These are phyloP conservation scores for Stenodema calcarata DNA, from an alignment of 2,888 invertebrate species.

Conservation along the genomic window DNA sequence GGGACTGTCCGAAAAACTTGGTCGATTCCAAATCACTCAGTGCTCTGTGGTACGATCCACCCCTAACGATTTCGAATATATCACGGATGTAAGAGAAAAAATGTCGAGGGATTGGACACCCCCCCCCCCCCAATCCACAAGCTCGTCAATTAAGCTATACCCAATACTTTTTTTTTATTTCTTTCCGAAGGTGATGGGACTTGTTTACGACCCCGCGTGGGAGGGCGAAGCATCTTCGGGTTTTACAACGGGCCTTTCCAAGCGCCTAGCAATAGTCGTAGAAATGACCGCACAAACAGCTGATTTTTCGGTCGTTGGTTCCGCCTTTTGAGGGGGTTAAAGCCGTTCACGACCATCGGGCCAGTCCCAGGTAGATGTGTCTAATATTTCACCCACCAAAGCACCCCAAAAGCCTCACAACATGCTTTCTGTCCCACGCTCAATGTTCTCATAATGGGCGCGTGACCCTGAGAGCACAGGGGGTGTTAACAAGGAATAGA, in stretches of 20 bases:
- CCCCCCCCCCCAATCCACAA: background rate
- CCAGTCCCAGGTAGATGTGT: background rate
- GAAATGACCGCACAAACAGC: constrained; percentile 2
- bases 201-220: background rate
- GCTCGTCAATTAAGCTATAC: background rate
- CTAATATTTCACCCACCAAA: background rate
- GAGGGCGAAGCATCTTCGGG: background rate
- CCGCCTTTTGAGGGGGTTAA: background rate
- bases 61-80: background rate
- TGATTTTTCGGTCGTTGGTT: constrained; percentile 2
- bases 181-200: background rate
- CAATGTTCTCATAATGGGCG: background rate
- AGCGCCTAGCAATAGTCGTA: background rate
- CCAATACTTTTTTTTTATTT: background rate
- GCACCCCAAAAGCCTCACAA: background rate
- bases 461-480: background rate
- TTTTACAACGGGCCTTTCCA: background rate
- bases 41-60: no score
- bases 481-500: background rate
- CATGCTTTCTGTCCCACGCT: background rate
- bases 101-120: background rate
- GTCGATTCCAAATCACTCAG: no score
- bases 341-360: background rate
- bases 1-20: no score
- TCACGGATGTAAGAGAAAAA: background rate